Conservation (phyloP, 1,140 invertebrate genomes). For the Drosophila simulans region DNA sequence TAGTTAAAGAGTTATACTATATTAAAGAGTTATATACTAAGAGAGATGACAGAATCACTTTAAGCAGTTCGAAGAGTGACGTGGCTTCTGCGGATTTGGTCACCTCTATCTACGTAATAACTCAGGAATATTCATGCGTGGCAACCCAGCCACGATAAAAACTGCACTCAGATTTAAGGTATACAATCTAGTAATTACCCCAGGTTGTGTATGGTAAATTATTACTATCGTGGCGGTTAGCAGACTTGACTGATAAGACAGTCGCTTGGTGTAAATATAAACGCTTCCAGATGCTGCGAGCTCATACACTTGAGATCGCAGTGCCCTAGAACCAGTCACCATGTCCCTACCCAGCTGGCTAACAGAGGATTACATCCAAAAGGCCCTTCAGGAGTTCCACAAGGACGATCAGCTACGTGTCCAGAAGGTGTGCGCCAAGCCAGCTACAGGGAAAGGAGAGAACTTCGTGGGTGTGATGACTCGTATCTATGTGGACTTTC, state of each 20-base stretch:
- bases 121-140: too few relatives aligned
- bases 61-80: too few relatives aligned
- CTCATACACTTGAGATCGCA: constrained; percentile 8
- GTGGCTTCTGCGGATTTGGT: too few relatives aligned
- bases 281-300: constrained; percentile 1
- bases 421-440: constrained; percentile 36
- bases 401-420: constrained; percentile 56
- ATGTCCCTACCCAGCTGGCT: constrained; percentile 59
- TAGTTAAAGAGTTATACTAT: too few relatives aligned
- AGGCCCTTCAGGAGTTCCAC: constrained; percentile 26
- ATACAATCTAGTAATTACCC: constrained; percentile 2
- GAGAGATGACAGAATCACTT: too few relatives aligned
- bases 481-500: constrained; percentile 61
- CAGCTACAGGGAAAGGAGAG: constrained; percentile 66
- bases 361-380: constrained; percentile 61
- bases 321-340: not conserved
- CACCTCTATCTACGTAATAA: too few relatives aligned
- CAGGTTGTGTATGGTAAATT: not conserved
- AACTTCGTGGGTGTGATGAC: constrained; percentile 69
- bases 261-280: constrained; percentile 24
- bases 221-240: constrained; percentile 1
- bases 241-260: constrained; percentile 26
- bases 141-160: too few relatives aligned
- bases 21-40: too few relatives aligned
- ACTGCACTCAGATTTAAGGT: not conserved